These are phyloP conservation scores for Cuculus canorus DNA, from an alignment of 2,797 vertebrate genomes.

Conservation along the genomic window DNA sequence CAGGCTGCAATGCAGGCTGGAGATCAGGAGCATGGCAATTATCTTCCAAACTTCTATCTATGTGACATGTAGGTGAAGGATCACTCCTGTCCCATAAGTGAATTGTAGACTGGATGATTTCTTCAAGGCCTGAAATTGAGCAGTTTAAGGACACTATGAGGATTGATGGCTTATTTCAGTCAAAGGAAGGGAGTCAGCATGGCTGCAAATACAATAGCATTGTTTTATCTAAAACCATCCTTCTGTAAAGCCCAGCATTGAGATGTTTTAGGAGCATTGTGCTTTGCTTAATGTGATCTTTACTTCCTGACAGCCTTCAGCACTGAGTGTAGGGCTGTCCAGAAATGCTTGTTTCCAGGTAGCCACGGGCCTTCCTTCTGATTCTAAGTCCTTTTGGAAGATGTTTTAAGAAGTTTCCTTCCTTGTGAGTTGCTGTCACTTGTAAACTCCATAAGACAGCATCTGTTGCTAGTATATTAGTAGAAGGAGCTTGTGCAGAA, in stretches of 20 bases:
- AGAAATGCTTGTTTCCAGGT: not conserved
- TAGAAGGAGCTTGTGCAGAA: not conserved
- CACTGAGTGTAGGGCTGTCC: not conserved
- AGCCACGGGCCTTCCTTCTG: not conserved
- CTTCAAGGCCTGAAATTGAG: not conserved
- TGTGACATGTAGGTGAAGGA: not conserved
- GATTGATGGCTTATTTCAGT: not conserved
- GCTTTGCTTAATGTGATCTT: not conserved
- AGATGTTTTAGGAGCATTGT: not conserved
- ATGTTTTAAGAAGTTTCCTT: not conserved
- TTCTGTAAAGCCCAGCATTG: not conserved
- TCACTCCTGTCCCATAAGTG: not conserved
- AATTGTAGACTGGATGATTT: not conserved
- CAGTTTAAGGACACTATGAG: not conserved
- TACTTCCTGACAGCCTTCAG: not conserved
- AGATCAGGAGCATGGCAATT: not conserved
- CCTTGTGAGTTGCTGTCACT: not conserved
- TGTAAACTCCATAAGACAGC: not conserved
- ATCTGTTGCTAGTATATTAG: not conserved
- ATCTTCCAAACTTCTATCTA: not conserved
- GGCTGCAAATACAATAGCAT: not conserved
- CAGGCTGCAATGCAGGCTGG: too few relatives aligned
- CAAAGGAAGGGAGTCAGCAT: not conserved
- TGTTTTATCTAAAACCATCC: not conserved
- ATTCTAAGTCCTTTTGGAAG: not conserved